Evolutionary conservation across 1,140 invertebrate species (phyloP).

Genomic region (Drosophila mauritiana): DNA sequence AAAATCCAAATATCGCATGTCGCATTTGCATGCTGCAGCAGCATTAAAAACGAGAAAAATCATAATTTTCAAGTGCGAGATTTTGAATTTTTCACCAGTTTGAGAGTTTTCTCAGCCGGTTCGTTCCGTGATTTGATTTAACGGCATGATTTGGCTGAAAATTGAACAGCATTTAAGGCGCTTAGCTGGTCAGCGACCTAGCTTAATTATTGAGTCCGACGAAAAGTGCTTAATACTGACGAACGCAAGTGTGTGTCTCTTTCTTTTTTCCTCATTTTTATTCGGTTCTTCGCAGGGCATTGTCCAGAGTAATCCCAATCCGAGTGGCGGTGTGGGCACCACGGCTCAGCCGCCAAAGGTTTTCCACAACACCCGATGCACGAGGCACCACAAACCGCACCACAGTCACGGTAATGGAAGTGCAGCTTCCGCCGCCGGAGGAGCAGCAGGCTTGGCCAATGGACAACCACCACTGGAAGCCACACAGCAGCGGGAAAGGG

Average conservation of each 20-base stretch:
- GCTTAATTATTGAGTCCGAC: constrained; percentile 28
- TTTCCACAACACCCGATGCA: constrained; percentile 81
- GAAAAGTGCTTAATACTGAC: constrained; percentile 14
- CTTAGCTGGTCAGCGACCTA: constrained; percentile 72
- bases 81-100: constrained; percentile 10
- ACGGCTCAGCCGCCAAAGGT: constrained; percentile 69
- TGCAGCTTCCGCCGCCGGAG: constrained; percentile 3
- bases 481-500: constrained; percentile 26
- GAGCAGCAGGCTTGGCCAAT: background rate
- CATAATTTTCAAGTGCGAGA: constrained; percentile 45
- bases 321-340: constrained; percentile 40
- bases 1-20: constrained; percentile 25
- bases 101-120: constrained; percentile 34
- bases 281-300: constrained; percentile 50
- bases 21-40: constrained; percentile 38
- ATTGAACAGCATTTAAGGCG: constrained; percentile 66
- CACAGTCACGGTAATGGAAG: constrained; percentile 52
- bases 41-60: background rate
- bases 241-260: background rate
- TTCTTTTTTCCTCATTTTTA: constrained; percentile 13
- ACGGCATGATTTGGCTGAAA: constrained; percentile 79
- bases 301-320: constrained; percentile 76
- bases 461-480: constrained; percentile 26
- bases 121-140: constrained; percentile 72
- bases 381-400: constrained; percentile 78